These are phyloP conservation scores for Ophion costatus DNA, from an alignment of 2,888 invertebrate genomes.

Conservation along the genomic window DNA sequence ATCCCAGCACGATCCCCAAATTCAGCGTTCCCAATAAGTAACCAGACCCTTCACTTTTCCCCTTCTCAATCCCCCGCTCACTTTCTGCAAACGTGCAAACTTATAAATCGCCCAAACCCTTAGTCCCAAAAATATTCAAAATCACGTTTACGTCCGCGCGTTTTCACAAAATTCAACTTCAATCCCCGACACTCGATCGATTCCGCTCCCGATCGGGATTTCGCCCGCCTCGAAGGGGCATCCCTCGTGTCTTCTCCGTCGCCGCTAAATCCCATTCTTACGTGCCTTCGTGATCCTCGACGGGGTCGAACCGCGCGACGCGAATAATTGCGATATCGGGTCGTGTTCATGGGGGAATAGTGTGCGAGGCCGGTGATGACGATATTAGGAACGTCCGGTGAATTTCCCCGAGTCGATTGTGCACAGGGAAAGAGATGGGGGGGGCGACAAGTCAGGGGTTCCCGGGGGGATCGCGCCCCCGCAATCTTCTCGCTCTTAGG, in stretches of 20 bases:
- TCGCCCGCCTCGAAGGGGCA: background rate
- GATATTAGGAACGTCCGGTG: slow-evolving; percentile 62
- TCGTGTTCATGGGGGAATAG: background rate
- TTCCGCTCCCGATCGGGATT: background rate
- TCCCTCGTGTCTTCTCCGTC: background rate
- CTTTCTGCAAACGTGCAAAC: no score
- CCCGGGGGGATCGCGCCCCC: slow-evolving; percentile 60
- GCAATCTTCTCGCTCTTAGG: slow-evolving; percentile 55
- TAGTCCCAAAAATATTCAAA: no score
- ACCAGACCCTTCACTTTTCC: no score
- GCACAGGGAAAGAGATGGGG: background rate
- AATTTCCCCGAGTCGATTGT: slow-evolving; percentile 48
- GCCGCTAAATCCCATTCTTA: background rate
- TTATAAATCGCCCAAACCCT: no score
- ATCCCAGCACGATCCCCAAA: no score
- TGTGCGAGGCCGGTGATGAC: slow-evolving; percentile 24
- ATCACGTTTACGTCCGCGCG: no score
- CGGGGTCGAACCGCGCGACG: background rate
- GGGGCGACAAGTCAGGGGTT: slow-evolving; percentile 17
- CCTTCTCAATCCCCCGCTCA: no score
- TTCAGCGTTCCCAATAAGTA: no score
- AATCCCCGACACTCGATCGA: no score
- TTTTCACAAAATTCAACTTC: no score
- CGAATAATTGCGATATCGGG: slow-evolving; percentile 28
- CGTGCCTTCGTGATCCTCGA: background rate